Base-by-base conservation (phyloP, 2,113 vertebrate species). In the Oncorhynchus nerka region DNA sequence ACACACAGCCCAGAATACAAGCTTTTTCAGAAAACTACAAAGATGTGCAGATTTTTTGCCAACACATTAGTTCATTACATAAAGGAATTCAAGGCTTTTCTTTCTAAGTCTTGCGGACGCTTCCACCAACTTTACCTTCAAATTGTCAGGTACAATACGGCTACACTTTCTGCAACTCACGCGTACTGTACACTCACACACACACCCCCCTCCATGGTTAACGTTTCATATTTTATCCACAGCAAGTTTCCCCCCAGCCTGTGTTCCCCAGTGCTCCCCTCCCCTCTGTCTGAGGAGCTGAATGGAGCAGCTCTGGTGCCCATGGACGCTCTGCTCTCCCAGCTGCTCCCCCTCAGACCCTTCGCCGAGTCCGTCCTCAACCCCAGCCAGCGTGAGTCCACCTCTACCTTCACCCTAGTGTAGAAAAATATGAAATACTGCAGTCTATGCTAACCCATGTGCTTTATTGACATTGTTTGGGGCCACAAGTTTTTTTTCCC, bases 11-110 rank as follows among this genome's bases (percentile, higher is more conserved):
- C 92, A 26, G 94, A 94, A 78, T 92, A 91, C 85, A 97, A 90
- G 80, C 88, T 98, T 67, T 99, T 98, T 89, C 96, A 97, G 90
- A 99, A 96, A 93, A 95, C 93, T 71, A 90, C 95, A 62, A 99
- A 98, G 85, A 92, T 98, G 76, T 98, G 95, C 91, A 94, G 95
- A 74, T 99, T 99, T 87, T 97, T 99, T 94, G 95, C 93, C 45
- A 98, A 97, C 92, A 98, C 97, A 20, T 91, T 99, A 75, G 91
- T 98, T 78, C 96, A 97, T 87, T 99, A 99, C 76, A 93, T 94
- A 82, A 99, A 98, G 96, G 97, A 99, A 88, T 99, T 98, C 80
- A 93, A 94, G 82, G 87, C 87, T 77, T 97, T 95, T 76, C 87
- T 99, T 69, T 88, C 92, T 30, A 94, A 94, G 71, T 93, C 83